Evolutionary conservation across 2,113 vertebrate species (phyloP), one percentile per base, ranked within the genome.

Genomic region (Psittacula cyanocephala): DNA sequence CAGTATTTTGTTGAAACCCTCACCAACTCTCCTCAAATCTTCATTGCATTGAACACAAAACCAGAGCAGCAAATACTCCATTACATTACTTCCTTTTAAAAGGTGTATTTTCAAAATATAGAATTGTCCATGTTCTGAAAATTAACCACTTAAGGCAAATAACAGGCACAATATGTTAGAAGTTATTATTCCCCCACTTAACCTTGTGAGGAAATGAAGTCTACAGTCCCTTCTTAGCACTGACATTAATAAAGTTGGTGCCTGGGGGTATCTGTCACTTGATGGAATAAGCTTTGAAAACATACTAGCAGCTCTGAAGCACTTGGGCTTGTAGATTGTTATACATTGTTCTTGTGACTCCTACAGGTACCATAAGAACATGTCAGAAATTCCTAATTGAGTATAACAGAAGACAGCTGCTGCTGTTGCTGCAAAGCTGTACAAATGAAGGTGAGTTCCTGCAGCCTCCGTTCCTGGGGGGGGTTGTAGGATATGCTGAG

Each of bases 361-460:
- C 70, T 29, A 44, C 95, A 99, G 99, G 99, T 91, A 99, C 99
- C 35, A 99, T 99, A 63, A 98, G 99, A 97, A 99, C 99, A 6
- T 99, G 99, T 94, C 99, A 99, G 97, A 99, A 99, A 96, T 99
- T 99, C 96, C 97, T 99, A 33, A 98, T 99, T 62, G 98, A 97
- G 74, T 99, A 99, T 94, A 99, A 99, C 76, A 98, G 98, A 74
- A 98, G 97, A 65, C 99, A 99, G 96, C 98, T 99, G 35, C 95
- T 98, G 74, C 82, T 95, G 44, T 91, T 99, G 95, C 86, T 99
- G 41, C 98, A 98, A 9, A 98, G 97, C 77, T 99, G 98, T 96
- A 98, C 97, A 78, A 98, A 94, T 17, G 97, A 98, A 97, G 98
- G 99, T 99, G 97, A 97, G 97, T 8, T 70, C 6, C 33, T 70